Conservation (phyloP, 1,140 invertebrate genomes). For the Zelostemma sp. region DNA sequence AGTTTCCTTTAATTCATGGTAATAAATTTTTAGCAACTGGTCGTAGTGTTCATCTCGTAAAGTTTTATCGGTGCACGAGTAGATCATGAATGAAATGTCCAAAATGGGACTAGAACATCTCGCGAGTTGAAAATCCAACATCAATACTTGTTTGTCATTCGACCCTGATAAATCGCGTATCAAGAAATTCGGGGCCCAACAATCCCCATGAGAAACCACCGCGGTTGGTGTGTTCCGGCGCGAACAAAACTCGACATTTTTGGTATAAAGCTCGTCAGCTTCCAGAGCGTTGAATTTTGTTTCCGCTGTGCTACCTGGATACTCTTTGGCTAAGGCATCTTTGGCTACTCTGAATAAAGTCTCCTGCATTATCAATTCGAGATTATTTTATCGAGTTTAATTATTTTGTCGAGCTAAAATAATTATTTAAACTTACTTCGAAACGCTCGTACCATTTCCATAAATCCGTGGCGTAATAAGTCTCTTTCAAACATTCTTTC, state of each 20-base stretch:
- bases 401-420: too few species aligned
- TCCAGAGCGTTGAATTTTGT: constrained; percentile 68
- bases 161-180: constrained; percentile 67
- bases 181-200: constrained; percentile 81
- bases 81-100: constrained; percentile 76
- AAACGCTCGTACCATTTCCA: constrained; percentile 74
- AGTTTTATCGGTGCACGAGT: constrained; percentile 74
- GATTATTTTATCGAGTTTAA: too few species aligned
- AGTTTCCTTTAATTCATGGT: constrained; percentile 70
- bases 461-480: constrained; percentile 73
- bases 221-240: constrained; percentile 55
- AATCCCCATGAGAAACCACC: constrained; percentile 79
- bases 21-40: constrained; percentile 72
- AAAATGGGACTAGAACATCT: constrained; percentile 73
- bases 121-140: constrained; percentile 79
- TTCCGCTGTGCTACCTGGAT: constrained; percentile 72
- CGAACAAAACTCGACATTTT: constrained; percentile 50
- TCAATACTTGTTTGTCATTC: constrained; percentile 61
- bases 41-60: constrained; percentile 73
- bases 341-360: constrained; percentile 56
- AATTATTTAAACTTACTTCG: too few species aligned
- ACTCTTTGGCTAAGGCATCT: constrained; percentile 76
- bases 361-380: constrained; percentile 10
- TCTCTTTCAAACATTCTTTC: constrained; percentile 64
- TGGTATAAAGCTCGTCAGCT: constrained; percentile 50